Evolutionary conservation across 2,797 vertebrate genomes (phyloP), one percentile per base, ranked within the genome.

Genomic region (Poeciliopsis turneri): DNA sequence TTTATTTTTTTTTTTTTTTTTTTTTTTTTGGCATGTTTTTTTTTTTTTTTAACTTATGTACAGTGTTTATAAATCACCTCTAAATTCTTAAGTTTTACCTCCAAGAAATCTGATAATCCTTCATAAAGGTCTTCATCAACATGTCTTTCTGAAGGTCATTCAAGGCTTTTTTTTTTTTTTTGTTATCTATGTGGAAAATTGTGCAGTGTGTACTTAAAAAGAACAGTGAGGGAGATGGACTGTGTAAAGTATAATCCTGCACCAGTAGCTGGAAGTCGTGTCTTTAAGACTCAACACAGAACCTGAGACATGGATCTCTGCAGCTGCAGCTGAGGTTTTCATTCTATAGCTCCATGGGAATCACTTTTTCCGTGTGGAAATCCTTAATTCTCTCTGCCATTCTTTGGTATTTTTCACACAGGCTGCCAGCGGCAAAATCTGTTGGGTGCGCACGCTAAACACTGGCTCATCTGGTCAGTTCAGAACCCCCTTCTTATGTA

Each of bases 81-180:
- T 69, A 41, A 69, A n/a, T 45, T 69, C 39, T 45, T 43, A 12
- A 25, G 43, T 45, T 69, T 45, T 69, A 41, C 66, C 25, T 68
- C 6, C 12, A 69, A 45, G 66, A 11, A n/a, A 43, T 69, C 39
- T 7, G 23, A 69, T n/a, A 45, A 69, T 45, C 6, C 4, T 41
- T 66, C 30, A 66, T 36, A 61, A 66, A 13, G 33, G 33, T 66
- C 61, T 66, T 66, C 18, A 4, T 10, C 61, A 66, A 41, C 18
- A 68, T 10, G 23, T 68, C 25, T 45, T 69, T 69, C 66, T 69
- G 66, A 69, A 69, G 66, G 39, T 69, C 66, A 13, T 69, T 69
- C 12, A 25, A 43, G 11, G 20, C 66, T 69, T 69, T 23, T 68
- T 23, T 41, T 23, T 25, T 1, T 41, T 13, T 46, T 46, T n/a